Evolutionary conservation across 2,797 vertebrate species (phyloP).

Genomic region (Pitangus sulphuratus): DNA sequence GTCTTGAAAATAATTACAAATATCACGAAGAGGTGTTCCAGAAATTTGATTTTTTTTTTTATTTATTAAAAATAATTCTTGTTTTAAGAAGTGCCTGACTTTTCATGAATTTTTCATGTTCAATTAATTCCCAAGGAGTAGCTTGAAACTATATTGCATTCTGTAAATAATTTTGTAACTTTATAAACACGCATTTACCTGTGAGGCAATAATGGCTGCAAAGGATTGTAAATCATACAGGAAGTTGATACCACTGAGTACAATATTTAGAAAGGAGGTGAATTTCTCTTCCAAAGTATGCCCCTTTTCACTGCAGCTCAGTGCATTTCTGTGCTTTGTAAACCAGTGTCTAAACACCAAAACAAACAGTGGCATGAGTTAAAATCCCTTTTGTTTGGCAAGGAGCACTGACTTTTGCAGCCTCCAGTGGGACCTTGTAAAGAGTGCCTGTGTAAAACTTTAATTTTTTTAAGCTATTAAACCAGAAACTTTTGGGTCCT

Average conservation of each 20-base stretch:
- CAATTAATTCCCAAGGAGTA: neutral
- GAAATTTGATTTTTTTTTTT: neutral
- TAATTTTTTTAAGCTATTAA: neutral
- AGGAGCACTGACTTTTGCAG: neutral
- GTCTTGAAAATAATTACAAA: neutral
- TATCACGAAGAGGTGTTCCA: neutral
- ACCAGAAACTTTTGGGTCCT: neutral
- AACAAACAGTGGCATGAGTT: neutral
- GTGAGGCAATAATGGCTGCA: neutral
- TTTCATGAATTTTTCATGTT: neutral
- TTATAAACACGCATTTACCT: neutral
- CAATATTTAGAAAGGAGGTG: neutral
- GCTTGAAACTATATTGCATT: neutral
- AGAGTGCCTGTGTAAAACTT: neutral
- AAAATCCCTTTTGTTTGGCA: neutral
- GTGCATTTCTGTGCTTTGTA: neutral
- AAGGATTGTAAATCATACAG: neutral
- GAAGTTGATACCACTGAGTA: neutral
- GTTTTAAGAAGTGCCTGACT: slow-evolving; percentile 15
- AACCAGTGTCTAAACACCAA: neutral
- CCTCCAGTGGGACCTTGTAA: neutral
- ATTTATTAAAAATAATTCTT: neutral
- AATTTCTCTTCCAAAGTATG: neutral
- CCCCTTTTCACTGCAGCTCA: neutral
- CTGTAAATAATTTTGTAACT: slow-evolving; percentile 16